Evolutionary conservation across 2,797 vertebrate species (phyloP).

Genomic region (Sylvilagus floridanus): DNA sequence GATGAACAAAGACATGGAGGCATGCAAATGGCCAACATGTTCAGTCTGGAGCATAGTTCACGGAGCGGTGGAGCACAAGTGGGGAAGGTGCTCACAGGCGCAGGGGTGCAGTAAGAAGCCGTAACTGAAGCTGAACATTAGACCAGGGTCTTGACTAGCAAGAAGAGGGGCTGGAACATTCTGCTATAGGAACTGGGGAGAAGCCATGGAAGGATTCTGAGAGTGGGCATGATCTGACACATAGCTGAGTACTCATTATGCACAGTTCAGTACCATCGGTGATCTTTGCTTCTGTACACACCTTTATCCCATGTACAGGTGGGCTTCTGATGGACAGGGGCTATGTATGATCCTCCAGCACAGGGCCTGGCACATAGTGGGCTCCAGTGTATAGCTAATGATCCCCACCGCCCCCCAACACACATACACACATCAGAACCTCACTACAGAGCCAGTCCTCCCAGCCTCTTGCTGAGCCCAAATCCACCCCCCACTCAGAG

Average conservation of each 20-base stretch:
- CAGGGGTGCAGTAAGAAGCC: neutral
- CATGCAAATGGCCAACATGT: neutral
- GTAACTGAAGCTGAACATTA: neutral
- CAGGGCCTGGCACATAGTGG: neutral
- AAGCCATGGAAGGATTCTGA: neutral
- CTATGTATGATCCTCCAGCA: neutral
- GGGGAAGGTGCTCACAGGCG: neutral
- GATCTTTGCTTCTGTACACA: neutral
- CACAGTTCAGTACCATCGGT: neutral
- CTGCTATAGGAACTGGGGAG: neutral
- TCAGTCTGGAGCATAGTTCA: neutral
- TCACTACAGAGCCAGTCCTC: neutral
- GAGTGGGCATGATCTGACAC: neutral
- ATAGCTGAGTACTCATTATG: neutral
- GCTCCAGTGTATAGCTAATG: neutral
- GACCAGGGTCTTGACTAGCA: constrained; percentile 24
- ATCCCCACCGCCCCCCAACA: neutral
- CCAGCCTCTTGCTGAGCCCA: neutral
- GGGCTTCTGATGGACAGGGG: neutral
- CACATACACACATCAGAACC: neutral
- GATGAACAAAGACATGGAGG: neutral
- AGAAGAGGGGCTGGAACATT: neutral
- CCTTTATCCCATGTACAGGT: neutral
- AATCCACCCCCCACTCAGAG: neutral
- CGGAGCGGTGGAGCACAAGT: neutral